These are phyloP conservation scores for Eonycteris spelaea DNA, from an alignment of 2,113 vertebrate genomes.

Conservation along the genomic window DNA sequence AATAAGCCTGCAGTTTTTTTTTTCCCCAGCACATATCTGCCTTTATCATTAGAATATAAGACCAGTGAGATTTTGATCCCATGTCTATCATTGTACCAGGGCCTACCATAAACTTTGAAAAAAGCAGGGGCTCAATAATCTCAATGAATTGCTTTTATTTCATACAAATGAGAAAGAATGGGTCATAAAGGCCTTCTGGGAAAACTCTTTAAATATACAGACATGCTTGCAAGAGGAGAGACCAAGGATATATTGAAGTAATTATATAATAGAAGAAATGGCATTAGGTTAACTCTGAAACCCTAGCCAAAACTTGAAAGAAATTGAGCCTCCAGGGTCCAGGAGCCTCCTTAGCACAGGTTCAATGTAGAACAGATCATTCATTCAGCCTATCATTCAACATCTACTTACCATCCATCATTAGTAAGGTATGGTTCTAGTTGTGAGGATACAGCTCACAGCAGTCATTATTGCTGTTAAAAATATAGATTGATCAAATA, in stretches of 20 bases:
- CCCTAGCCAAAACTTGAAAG: background rate
- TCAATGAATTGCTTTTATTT: background rate
- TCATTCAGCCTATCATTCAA: background rate
- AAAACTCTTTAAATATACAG: background rate
- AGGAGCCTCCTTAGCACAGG: background rate
- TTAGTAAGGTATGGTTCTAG: background rate
- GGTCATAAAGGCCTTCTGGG: background rate
- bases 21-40: background rate
- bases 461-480: background rate
- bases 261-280: background rate
- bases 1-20: background rate
- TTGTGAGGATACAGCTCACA: background rate
- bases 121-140: background rate
- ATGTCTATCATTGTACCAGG: background rate
- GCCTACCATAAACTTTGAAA: background rate
- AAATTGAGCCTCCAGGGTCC: background rate
- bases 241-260: background rate
- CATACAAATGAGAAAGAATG: background rate
- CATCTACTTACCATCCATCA: background rate
- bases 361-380: background rate
- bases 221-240: background rate
- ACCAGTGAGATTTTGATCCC: background rate
- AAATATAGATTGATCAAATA: background rate
- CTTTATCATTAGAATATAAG: background rate
- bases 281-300: background rate